phyloP scores from a whole-genome alignment of 2,888 invertebrate genomes.

The Brachynemurus nebulosus region DNA sequence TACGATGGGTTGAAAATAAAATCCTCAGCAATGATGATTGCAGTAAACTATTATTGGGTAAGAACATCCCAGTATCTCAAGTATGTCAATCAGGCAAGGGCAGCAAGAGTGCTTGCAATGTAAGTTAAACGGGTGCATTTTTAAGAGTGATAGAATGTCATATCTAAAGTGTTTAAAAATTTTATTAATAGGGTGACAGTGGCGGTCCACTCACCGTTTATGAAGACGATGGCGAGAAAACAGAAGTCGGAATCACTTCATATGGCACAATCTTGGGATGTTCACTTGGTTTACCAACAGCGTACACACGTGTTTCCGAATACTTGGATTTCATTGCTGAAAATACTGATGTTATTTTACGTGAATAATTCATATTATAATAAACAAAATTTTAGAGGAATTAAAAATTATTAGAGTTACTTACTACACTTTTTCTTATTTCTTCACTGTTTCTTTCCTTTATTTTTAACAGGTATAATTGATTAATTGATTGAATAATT shows the following conservation, averaged over 20 bases:
- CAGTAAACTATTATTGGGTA: background rate
- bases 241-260: conserved; percentile 21
- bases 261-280: conserved; percentile 21
- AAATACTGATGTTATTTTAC: conserved; percentile 8
- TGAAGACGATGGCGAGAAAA: conserved; percentile 9
- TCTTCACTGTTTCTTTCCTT: too few species aligned
- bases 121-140: conserved; percentile 9
- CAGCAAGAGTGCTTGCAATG: conserved; percentile 19
- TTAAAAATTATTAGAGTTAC: too few species aligned
- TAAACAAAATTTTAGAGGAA: too few species aligned
- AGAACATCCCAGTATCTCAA: conserved; percentile 13
- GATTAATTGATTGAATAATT: too few species aligned
- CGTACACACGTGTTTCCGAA: conserved; percentile 20
- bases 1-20: conserved; percentile 11
- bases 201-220: conserved; percentile 21
- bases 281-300: conserved; percentile 19
- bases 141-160: background rate
- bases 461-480: too few species aligned
- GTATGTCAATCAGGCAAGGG: conserved; percentile 16
- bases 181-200: conserved; percentile 22
- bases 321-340: conserved; percentile 20
- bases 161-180: background rate
- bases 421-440: too few species aligned
- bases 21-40: conserved; percentile 14
- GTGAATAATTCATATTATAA: too few species aligned